Evolutionary conservation across 2,797 vertebrate genomes (phyloP).

Genomic region (Morelia viridis): DNA sequence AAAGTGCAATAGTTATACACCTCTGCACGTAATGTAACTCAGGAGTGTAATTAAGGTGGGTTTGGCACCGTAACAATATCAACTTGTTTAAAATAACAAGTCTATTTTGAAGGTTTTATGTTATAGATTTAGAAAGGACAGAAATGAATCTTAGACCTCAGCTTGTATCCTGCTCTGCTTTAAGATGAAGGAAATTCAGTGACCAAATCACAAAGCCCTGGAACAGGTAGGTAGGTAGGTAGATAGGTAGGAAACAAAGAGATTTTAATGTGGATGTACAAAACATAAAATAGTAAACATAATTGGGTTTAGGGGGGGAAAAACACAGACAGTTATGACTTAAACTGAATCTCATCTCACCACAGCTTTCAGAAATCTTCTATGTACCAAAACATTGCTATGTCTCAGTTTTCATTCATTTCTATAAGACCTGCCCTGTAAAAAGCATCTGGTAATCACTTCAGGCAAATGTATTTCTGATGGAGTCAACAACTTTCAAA

Average conservation of each 20-base stretch:
- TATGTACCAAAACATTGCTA: not conserved
- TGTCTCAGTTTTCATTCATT: not conserved
- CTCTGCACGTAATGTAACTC: not conserved
- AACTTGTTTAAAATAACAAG: not conserved
- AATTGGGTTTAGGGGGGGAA: not conserved
- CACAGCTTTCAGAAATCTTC: not conserved
- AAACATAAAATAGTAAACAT: not conserved
- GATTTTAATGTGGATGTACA: not conserved
- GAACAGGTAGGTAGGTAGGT: too few species aligned
- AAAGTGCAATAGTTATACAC: not conserved
- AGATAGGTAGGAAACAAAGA: not conserved
- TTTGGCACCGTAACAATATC: conserved; percentile 26
- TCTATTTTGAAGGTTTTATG: not conserved
- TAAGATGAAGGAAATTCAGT: not conserved
- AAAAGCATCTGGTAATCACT: not conserved
- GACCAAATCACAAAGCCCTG: not conserved
- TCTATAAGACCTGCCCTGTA: not conserved
- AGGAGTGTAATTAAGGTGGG: conserved; percentile 10
- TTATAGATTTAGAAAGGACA: conserved; percentile 3
- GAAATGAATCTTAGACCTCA: not conserved
- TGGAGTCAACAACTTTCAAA: not conserved
- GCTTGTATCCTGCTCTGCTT: not conserved
- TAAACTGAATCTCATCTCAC: not conserved
- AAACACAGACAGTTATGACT: not conserved
- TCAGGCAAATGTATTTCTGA: not conserved